A percentile compares a stretch with the other conserved stretches of the same genome.
Conservation (phyloP, 2,888 invertebrate genomes). For the Dusona sp. region DNA sequence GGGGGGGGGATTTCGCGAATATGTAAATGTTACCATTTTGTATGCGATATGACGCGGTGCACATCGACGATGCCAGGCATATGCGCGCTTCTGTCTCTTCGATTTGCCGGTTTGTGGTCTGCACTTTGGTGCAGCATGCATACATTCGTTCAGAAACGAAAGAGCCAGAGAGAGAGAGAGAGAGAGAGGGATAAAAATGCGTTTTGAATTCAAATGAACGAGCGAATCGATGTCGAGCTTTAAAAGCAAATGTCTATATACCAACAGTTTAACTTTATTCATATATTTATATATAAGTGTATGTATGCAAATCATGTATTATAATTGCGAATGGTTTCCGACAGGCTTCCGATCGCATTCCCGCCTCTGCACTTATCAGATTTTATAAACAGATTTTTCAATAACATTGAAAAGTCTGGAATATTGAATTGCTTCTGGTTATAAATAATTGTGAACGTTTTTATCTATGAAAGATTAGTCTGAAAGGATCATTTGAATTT, state of each 20-base stretch:
- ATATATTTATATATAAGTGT: neutral
- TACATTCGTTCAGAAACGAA: conserved; percentile 30
- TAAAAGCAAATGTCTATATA: conserved; percentile 31
- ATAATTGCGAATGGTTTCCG: conserved; percentile 31
- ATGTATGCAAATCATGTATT: neutral
- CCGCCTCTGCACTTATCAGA: conserved; percentile 6
- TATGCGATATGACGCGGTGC: conserved; percentile 75
- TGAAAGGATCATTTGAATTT: neutral
- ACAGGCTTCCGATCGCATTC: conserved; percentile 27
- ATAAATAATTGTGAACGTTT: neutral
- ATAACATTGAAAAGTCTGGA: neutral
- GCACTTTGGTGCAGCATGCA: conserved; percentile 35
- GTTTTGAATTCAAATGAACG: conserved; percentile 71
- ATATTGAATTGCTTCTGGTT: neutral
- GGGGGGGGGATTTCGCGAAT: conserved; percentile 54
- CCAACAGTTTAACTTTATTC: neutral
- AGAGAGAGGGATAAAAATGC: conserved; percentile 44
- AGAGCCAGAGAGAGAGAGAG: conserved; percentile 21
- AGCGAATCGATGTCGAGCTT: conserved; percentile 52
- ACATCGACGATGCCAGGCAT: conserved; percentile 53
- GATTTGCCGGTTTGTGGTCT: conserved; percentile 35
- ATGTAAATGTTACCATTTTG: conserved; percentile 76
- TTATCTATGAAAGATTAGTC: neutral
- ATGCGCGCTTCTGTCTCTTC: conserved; percentile 49
- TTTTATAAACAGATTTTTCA: neutral